phyloP scores from a whole-genome alignment of 2,113 vertebrate genomes.

The Microtus richardsoni region DNA sequence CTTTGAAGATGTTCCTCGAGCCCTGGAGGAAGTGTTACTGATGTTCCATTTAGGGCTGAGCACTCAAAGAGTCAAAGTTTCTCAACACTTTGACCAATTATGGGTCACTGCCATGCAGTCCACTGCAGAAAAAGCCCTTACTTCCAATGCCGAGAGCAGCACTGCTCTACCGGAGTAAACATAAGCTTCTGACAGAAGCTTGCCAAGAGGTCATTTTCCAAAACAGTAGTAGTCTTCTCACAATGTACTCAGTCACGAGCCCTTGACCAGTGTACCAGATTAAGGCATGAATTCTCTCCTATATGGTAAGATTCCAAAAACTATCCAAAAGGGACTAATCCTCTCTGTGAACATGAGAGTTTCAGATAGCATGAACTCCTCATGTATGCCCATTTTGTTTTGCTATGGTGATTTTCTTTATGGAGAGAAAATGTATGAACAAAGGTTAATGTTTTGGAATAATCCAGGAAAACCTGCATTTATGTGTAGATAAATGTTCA shows the following conservation, averaged over 20 bases:
- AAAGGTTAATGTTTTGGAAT: neutral
- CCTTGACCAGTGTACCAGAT: neutral
- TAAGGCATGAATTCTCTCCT: neutral
- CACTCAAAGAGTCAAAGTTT: too few species aligned
- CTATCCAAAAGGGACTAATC: neutral
- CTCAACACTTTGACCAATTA: too few species aligned
- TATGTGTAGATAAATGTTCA: neutral
- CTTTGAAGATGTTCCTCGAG: neutral
- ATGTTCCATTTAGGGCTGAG: neutral
- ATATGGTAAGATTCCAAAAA: too few species aligned
- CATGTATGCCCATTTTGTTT: neutral
- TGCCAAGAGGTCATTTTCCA: neutral
- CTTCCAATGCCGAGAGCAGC: neutral
- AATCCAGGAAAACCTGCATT: neutral
- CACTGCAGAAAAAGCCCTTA: too few species aligned
- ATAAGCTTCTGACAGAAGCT: neutral
- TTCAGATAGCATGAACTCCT: neutral
- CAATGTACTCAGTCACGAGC: neutral
- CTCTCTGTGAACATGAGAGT: neutral
- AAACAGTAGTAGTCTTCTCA: neutral
- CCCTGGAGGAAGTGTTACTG: neutral
- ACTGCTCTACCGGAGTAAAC: too few species aligned
- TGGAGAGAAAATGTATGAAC: neutral
- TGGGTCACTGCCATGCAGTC: neutral
- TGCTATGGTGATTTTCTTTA: neutral